Conservation (phyloP, 2,113 vertebrate species). For the Abramis brama region DNA sequence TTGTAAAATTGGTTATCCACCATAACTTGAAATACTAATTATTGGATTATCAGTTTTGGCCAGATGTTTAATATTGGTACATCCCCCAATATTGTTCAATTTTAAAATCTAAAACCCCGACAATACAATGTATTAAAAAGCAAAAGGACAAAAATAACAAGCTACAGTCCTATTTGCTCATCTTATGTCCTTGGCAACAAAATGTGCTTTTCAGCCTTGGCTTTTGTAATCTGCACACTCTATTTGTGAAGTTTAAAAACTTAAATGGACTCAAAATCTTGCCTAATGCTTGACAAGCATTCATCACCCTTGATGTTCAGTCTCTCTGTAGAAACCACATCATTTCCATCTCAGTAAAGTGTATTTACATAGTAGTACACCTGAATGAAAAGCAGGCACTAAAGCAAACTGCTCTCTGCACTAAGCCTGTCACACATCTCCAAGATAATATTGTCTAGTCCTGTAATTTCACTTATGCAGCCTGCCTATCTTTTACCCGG, state of each 20-base stretch:
- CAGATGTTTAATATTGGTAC: not conserved
- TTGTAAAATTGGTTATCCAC: not conserved
- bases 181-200: not conserved
- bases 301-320: not conserved
- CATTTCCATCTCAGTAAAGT: conserved; percentile 35
- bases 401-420: conserved; percentile 21
- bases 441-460: conserved; percentile 18
- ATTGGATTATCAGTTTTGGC: not conserved
- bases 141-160: not conserved
- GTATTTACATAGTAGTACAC: conserved; percentile 42
- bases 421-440: conserved; percentile 21
- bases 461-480: conserved; percentile 9
- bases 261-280: not conserved
- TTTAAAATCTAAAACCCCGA: not conserved
- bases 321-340: conserved; percentile 23
- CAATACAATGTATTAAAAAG: not conserved
- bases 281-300: not conserved
- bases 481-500: conserved; percentile 25
- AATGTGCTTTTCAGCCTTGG: not conserved
- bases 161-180: not conserved
- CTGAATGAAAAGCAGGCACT: conserved; percentile 36
- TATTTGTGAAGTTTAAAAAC: not conserved
- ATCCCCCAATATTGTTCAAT: not conserved
- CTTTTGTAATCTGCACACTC: not conserved
- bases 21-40: not conserved